Base-by-base conservation (phyloP, 2,113 vertebrate genomes). In the Catagonus wagneri region DNA sequence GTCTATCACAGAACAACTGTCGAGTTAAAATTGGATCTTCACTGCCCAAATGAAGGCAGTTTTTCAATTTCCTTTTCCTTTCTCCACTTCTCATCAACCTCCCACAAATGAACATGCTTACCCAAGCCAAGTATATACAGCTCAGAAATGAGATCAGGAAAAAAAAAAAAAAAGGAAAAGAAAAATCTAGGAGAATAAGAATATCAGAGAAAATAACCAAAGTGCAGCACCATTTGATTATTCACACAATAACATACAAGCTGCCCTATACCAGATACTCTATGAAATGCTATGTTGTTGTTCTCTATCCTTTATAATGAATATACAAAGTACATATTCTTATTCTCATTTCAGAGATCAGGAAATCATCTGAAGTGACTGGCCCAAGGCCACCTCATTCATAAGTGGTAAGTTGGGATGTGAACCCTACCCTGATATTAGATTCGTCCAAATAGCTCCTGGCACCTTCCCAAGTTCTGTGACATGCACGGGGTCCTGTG, bases 21-120 rank as follows among this genome's bases (percentile, higher is more conserved):
- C 22, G 34, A 93, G 93, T 84, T 97, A 96, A 97, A 98, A 97
- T 93, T 96, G 66, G 93, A 96, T 85, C 58, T 17, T 39, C 2
- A 20, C 93, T 95, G 84, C 92, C 96, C 95, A 97, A 79, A 71
- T 71, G 93, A 96, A 96, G 80, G 69, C 88, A 96, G 39, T 60
- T 95, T 97, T 79, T 91, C 74, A 94, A 94, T 91, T 98, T 97
- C 93, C 78, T 96, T 97, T 93, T 93, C 96, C 86, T 72, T 90
- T 97, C 94, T 92, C 88, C 14, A 84, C 36, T 97, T 97, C 93
- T 95, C 39, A 1, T 89, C 94, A 96, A 83, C 93, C 96, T 98
- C 95, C 97, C 87, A 98, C 97, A 95, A 89, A 72, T 54, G 54
- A 97, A 96, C 68, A 65, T 83, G 74, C 68, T 94, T 91, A 83